Conservation (phyloP, 2,888 invertebrate genomes). For the Candidula unifasciata region DNA sequence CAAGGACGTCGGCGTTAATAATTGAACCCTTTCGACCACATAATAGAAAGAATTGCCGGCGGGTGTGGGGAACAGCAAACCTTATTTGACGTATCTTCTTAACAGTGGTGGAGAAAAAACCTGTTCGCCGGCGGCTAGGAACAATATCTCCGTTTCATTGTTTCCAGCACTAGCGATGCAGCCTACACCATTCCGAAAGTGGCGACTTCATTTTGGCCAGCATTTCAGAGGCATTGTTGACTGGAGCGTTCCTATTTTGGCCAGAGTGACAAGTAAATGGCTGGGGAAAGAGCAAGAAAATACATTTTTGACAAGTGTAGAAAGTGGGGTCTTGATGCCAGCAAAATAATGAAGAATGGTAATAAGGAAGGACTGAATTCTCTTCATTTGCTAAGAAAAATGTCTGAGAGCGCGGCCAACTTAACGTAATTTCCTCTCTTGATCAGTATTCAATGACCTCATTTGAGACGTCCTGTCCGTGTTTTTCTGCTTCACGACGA, state of each 20-base stretch:
- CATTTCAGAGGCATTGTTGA: not conserved
- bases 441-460: too few species aligned
- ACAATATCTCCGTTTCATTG: slow-evolving; percentile 17
- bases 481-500: too few species aligned
- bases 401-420: too few species aligned
- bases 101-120: not conserved
- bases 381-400: not conserved
- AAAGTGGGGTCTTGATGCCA: not conserved
- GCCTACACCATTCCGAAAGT: not conserved
- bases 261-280: slow-evolving; percentile 17
- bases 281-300: not conserved
- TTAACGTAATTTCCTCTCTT: too few species aligned
- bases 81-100: not conserved
- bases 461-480: too few species aligned
- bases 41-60: too few species aligned
- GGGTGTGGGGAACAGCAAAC: too few species aligned
- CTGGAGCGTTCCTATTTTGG: slow-evolving; percentile 1
- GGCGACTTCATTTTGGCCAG: not conserved
- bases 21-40: not conserved
- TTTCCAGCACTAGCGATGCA: not conserved
- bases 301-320: slow-evolving; percentile 8
- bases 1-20: not conserved
- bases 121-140: not conserved
- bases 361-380: not conserved
- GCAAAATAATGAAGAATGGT: slow-evolving; percentile 17